Evolutionary conservation across 2,888 invertebrate species (phyloP), one percentile per base, ranked within the genome.

Genomic region (Chironomus riparius): DNA sequence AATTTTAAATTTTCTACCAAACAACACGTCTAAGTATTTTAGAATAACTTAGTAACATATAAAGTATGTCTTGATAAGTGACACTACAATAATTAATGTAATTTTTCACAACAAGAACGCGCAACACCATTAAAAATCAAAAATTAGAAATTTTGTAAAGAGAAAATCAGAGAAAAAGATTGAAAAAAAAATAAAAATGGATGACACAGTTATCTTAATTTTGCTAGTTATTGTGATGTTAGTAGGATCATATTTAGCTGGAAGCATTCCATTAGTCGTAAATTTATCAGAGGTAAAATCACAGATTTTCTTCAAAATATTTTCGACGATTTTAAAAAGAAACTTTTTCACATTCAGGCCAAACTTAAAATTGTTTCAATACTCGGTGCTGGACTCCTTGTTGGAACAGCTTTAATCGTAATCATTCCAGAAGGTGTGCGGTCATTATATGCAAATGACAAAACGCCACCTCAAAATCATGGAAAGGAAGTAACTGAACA

Each of bases 371-470:
- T 95, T 81, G 92, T 98, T 48, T 97, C 98, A 38, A 93, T 98
- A 13, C 90, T 99, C 78, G 99, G 99, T 74, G 98, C 99, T 6
- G 99, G 99, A 0, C 87, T 99, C 6, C 87, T 99, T 0, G 97
- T 99, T 0, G 99, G 99, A 1, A 98, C 99, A 38, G 98, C 99
- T 0, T 84, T 99, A 47, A 94, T 97, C 4, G 98, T 99, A 0
- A 99, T 99, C 76, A 98, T 99, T 79, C 99, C 99, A 0, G 99
- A 99, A 85, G 99, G 99, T 5, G 94, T 99, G n/a, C 88, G 96
- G 77, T 90, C 94, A 0, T 82, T 95, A 71, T 90, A 88, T 79
- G 85, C 85, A 72, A 87, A 87, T 15, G 65, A 15, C 0, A 56
- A 56, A 62, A 12, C 18, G 3, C 21, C 38, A 38, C 10, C 38